phyloP scores from a whole-genome alignment of 2,797 vertebrate species.

The Cottoperca gobio region DNA sequence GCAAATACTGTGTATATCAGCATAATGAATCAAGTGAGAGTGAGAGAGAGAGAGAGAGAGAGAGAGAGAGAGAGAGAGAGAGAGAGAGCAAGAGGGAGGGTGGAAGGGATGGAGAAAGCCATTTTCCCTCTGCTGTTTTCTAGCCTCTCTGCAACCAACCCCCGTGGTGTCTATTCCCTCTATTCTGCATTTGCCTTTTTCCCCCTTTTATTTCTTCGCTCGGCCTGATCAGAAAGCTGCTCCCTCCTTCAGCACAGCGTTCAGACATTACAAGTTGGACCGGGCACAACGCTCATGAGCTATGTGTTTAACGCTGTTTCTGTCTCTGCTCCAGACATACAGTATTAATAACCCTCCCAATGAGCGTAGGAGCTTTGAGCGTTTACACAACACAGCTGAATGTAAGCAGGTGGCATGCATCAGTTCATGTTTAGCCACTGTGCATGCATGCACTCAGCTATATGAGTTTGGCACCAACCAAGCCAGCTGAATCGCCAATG shows the following conservation, averaged over 20 bases:
- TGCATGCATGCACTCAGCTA: conserved; percentile 60
- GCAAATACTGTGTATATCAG: conserved; percentile 89
- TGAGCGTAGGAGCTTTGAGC: conserved; percentile 19
- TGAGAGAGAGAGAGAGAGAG: conserved; percentile 70
- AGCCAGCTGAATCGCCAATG: conserved; percentile 66
- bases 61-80: conserved; percentile 15
- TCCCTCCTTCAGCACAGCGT: conserved; percentile 13
- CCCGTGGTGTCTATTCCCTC: conserved; percentile 79
- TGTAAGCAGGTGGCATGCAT: conserved; percentile 42
- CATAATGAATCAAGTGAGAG: conserved; percentile 89
- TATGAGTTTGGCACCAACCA: conserved; percentile 60
- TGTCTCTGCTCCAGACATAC: conserved; percentile 31
- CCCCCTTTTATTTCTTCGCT: conserved; percentile 43
- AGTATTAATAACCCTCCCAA: conserved; percentile 34
- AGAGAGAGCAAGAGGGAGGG: conserved; percentile 37
- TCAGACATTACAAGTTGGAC: conserved; percentile 20
- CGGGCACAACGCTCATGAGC: conserved; percentile 11
- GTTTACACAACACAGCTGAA: conserved; percentile 42
- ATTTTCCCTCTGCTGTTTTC: conserved; percentile 81
- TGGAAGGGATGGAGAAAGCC: conserved; percentile 75
- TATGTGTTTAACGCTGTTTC: conserved; percentile 41
- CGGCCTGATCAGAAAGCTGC: conserved; percentile 50
- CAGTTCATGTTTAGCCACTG: conserved; percentile 51
- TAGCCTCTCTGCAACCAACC: conserved; percentile 77
- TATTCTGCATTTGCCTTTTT: conserved; percentile 61